Conservation (phyloP, 2,113 vertebrate species). For the Chaetura pelagica region DNA sequence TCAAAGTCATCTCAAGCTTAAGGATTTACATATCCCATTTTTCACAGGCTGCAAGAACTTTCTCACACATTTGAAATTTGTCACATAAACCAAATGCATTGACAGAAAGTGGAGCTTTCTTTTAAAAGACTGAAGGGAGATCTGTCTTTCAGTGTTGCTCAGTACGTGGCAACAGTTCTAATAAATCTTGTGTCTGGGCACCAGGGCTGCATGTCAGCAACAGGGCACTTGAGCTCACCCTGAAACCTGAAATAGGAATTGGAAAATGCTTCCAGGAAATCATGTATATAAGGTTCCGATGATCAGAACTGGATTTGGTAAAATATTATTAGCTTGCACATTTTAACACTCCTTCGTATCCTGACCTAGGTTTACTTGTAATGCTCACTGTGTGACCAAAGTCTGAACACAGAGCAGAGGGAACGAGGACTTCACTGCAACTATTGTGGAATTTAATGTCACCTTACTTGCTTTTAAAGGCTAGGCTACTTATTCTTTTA, state of each 20-base stretch:
- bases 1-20: not conserved
- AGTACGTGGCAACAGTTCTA: not conserved
- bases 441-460: not conserved
- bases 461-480: not conserved
- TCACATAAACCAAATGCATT: not conserved
- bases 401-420: not conserved
- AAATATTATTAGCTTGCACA: not conserved
- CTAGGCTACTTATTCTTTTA: not conserved
- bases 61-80: not conserved
- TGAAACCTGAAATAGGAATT: not conserved
- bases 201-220: not conserved
- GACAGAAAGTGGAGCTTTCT: not conserved
- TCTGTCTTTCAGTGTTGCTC: not conserved
- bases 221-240: not conserved
- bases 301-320: not conserved
- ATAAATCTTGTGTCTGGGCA: not conserved
- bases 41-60: not conserved
- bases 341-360: not conserved
- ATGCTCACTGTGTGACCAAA: not conserved
- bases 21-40: not conserved
- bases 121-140: not conserved
- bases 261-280: not conserved
- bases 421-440: not conserved
- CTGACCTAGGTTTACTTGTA: not conserved
- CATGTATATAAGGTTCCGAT: not conserved